Evolutionary conservation across 2,113 vertebrate species (phyloP).

Genomic region (Mixornis gularis): DNA sequence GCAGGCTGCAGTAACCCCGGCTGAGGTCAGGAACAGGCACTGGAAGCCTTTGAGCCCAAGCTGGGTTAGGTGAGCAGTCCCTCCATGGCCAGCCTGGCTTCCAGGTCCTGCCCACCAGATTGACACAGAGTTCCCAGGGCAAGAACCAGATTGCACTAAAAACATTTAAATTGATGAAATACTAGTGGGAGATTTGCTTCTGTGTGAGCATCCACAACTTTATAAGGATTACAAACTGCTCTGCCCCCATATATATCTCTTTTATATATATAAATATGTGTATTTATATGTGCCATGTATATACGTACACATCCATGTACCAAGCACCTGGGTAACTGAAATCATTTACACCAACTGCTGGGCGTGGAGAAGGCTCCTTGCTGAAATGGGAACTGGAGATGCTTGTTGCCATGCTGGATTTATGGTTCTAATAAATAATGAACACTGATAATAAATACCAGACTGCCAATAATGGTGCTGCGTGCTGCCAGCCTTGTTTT

Average conservation of each 20-base stretch:
- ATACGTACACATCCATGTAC: accelerated
- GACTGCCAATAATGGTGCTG: not conserved
- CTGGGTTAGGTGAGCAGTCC: not conserved
- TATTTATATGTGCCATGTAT: accelerated
- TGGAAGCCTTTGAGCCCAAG: accelerated
- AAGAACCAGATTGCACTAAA: not conserved
- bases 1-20: accelerated
- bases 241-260: not conserved
- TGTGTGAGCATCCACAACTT: accelerated
- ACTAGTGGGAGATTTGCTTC: not conserved
- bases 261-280: too few species aligned
- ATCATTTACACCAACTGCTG: not conserved
- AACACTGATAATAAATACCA: not conserved
- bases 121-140: not conserved
- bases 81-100: not conserved
- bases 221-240: not conserved
- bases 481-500: not conserved
- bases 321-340: not conserved
- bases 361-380: not conserved
- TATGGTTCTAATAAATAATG: not conserved
- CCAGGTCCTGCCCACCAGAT: not conserved
- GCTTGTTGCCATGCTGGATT: not conserved
- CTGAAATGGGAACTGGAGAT: not conserved
- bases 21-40: accelerated
- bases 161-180: not conserved